These are phyloP conservation scores for Sprattus sprattus DNA, from an alignment of 2,113 vertebrate species.

Conservation along the genomic window DNA sequence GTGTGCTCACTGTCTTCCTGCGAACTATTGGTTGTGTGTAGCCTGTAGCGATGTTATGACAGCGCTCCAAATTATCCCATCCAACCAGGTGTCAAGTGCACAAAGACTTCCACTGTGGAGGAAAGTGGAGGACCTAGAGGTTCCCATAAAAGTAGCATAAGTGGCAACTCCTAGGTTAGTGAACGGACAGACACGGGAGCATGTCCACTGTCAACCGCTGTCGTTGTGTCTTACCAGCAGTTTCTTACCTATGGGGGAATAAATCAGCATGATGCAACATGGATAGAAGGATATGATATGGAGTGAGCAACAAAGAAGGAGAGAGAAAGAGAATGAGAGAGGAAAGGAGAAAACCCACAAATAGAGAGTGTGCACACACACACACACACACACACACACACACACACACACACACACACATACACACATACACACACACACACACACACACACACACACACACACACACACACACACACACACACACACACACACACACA, in stretches of 20 bases:
- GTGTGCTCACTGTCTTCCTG: background rate
- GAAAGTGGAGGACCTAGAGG: background rate
- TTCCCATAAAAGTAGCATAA: background rate
- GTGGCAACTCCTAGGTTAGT: background rate
- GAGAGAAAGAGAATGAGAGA: background rate
- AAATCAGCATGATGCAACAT: background rate
- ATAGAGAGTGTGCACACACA: background rate
- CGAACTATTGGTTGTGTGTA: background rate
- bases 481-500: too few relatives aligned
- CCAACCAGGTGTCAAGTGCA: background rate
- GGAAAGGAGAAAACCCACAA: background rate
- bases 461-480: too few relatives aligned
- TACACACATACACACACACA: too few relatives aligned
- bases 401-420: too few relatives aligned
- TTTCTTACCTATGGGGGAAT: background rate
- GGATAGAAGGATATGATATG: background rate
- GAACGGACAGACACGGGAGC: background rate
- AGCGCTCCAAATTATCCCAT: background rate
- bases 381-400: too few relatives aligned
- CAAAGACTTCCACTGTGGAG: background rate
- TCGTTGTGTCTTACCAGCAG: background rate
- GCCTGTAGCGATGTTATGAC: background rate
- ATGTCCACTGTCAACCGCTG: background rate
- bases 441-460: too few relatives aligned
- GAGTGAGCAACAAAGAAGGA: background rate